These are phyloP conservation scores for Meliscaeva auricollis DNA, from an alignment of 2,888 invertebrate species.

Conservation along the genomic window DNA sequence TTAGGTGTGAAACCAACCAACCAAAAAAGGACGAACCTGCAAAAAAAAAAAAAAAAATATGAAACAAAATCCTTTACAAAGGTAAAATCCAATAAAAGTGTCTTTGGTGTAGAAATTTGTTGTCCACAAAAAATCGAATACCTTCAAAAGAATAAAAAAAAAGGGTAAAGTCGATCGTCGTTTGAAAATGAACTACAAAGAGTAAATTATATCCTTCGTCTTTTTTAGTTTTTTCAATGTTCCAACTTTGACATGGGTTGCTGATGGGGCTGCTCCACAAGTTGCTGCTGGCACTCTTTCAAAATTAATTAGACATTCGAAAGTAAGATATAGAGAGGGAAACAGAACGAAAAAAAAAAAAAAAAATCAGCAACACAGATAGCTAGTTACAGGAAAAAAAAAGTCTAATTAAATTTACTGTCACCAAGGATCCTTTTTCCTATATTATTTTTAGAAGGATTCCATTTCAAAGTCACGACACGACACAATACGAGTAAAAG, in stretches of 20 bases:
- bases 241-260: constrained; percentile 54
- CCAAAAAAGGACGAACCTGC: constrained; percentile 31
- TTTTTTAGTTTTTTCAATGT: background rate
- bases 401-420: constrained; percentile 68
- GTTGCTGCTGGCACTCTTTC: constrained; percentile 56
- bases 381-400: constrained; percentile 22
- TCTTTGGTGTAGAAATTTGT: constrained; percentile 66
- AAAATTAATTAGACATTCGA: constrained; percentile 69
- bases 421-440: constrained; percentile 41
- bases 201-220: constrained; percentile 50
- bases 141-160: constrained; percentile 27
- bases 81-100: constrained; percentile 74
- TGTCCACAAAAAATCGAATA: constrained; percentile 44
- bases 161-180: constrained; percentile 52
- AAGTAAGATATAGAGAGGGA: background rate
- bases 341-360: background rate
- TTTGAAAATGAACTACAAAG: constrained; percentile 11
- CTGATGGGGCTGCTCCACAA: constrained; percentile 26
- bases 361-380: no score
- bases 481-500: background rate
- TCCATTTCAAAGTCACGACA: constrained; percentile 7
- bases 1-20: constrained; percentile 67
- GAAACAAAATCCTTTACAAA: constrained; percentile 52
- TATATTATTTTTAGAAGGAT: constrained; percentile 16
- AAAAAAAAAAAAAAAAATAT: background rate